Conservation (phyloP, 2,113 vertebrate species). For the Pangasianodon gigas region DNA sequence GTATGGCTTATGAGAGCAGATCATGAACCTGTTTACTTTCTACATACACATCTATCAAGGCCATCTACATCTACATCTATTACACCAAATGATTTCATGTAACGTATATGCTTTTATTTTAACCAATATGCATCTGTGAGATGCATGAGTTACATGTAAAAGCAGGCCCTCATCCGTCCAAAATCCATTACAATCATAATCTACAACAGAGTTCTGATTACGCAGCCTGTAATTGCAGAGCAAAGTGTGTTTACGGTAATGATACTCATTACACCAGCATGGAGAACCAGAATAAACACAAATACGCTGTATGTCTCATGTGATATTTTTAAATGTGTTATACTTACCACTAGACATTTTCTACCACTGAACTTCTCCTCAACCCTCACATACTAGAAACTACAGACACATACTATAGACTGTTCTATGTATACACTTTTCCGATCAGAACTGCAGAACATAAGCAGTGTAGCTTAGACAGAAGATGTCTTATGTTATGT, state of each 20-base stretch:
- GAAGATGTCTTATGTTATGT: background rate
- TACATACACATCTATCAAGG: background rate
- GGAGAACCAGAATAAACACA: conserved; percentile 21
- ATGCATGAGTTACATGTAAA: background rate
- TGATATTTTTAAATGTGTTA: conserved; percentile 2
- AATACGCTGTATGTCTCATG: background rate
- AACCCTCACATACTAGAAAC: background rate
- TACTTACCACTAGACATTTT: background rate
- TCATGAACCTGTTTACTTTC: background rate
- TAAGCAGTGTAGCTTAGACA: background rate
- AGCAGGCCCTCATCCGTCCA: background rate
- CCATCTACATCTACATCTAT: background rate
- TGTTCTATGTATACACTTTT: background rate
- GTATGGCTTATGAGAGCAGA: background rate
- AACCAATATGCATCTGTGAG: background rate
- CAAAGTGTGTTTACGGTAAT: conserved; percentile 25
- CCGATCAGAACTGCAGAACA: background rate
- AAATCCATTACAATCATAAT: conserved; percentile 15
- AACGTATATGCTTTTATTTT: background rate
- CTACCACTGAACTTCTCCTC: background rate
- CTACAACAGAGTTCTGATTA: conserved; percentile 26
- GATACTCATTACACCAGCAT: conserved; percentile 25
- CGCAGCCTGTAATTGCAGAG: conserved; percentile 15
- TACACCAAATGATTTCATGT: background rate
- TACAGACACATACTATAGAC: background rate